These are phyloP conservation scores for Acrobeloides nanus DNA, from an alignment of 2,888 invertebrate genomes.

Conservation along the genomic window DNA sequence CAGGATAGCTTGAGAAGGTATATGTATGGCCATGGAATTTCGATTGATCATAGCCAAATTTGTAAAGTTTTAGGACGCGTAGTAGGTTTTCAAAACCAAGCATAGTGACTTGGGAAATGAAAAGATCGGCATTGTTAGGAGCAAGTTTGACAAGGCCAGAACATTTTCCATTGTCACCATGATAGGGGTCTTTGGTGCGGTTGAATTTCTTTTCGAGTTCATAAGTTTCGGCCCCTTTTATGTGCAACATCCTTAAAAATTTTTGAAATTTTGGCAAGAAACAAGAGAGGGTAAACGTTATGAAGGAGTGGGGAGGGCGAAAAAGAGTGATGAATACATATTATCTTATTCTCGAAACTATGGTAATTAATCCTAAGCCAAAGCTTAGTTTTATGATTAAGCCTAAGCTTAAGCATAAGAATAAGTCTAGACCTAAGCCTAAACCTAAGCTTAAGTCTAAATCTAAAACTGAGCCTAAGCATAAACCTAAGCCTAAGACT, in stretches of 20 bases:
- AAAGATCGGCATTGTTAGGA: slow-evolving; percentile 47
- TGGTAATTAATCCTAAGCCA: slow-evolving; percentile 1
- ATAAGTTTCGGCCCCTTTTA: slow-evolving; percentile 49
- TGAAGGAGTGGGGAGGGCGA: no score
- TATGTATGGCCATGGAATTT: slow-evolving; percentile 54
- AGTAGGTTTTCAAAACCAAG: slow-evolving; percentile 50
- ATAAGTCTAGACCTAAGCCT: no score
- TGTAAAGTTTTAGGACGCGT: slow-evolving; percentile 54
- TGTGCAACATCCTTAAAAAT: slow-evolving; percentile 36
- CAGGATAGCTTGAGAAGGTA: slow-evolving; percentile 53
- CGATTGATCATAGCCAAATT: slow-evolving; percentile 64
- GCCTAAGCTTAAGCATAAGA: no score
- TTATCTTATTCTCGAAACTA: background rate
- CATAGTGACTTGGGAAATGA: slow-evolving; percentile 52
- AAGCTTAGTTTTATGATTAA: background rate
- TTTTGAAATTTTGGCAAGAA: slow-evolving; percentile 3
- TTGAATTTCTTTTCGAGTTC: slow-evolving; percentile 52
- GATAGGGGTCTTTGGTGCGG: slow-evolving; percentile 45
- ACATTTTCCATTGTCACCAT: slow-evolving; percentile 39
- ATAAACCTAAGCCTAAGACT: no score
- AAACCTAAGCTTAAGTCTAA: no score
- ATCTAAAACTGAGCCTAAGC: no score
- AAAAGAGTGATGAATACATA: background rate
- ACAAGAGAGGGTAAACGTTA: no score
- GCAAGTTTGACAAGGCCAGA: slow-evolving; percentile 46